These are phyloP conservation scores for Megalops cyprinoides DNA, from an alignment of 2,797 vertebrate species.

Conservation along the genomic window DNA sequence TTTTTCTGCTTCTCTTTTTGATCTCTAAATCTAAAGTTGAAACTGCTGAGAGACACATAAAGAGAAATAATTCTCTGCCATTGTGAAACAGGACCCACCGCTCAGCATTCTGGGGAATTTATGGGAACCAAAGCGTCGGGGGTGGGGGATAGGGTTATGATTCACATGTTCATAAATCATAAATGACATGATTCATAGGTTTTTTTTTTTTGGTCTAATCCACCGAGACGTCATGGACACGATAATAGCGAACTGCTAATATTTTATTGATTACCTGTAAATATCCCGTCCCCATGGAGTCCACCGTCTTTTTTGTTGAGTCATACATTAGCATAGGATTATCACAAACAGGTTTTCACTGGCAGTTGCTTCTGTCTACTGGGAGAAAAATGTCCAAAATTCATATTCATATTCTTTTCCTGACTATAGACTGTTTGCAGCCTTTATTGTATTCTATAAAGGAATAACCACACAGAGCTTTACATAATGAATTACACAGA, in stretches of 20 bases:
- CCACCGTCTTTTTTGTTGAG: neutral
- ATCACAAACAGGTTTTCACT: too few relatives aligned
- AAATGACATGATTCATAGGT: too few relatives aligned
- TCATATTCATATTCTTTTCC: too few relatives aligned
- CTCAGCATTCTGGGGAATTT: neutral
- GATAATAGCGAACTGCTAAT: neutral
- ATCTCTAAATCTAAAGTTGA: slow-evolving; percentile 14
- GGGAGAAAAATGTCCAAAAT: too few relatives aligned
- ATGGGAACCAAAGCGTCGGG: neutral
- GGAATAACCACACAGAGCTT: neutral
- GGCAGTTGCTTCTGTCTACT: too few relatives aligned
- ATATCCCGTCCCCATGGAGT: neutral
- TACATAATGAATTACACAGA: neutral
- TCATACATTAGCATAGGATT: neutral
- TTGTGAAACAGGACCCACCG: neutral
- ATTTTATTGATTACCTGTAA: neutral
- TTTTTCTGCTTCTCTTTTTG: neutral
- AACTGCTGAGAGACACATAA: neutral
- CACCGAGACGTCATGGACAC: neutral
- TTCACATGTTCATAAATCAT: too few relatives aligned
- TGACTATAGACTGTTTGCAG: too few relatives aligned
- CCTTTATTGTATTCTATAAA: too few relatives aligned
- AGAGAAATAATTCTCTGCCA: neutral
- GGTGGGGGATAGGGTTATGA: neutral
- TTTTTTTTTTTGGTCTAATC: neutral